phyloP scores from a whole-genome alignment of 2,888 invertebrate species.

The Therioaphis trifolii region DNA sequence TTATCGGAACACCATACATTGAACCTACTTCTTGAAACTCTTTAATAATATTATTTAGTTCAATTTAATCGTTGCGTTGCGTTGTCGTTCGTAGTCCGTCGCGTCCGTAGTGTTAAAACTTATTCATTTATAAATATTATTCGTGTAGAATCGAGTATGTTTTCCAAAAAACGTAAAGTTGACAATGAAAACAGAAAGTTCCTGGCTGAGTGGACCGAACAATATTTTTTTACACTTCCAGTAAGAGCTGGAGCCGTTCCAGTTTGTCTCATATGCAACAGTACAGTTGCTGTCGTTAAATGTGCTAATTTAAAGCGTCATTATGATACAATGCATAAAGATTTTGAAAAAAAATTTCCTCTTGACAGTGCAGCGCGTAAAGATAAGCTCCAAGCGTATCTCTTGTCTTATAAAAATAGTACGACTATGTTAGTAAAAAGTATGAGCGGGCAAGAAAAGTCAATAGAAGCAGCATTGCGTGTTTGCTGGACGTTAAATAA shows the following conservation, averaged over 20 bases:
- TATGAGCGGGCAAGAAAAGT: constrained; percentile 27
- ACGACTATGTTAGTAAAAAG: no score
- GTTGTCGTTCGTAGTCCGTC: constrained; percentile 15
- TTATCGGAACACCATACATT: constrained; percentile 28
- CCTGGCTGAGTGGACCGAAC: no score
- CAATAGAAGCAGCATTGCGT: constrained; percentile 45
- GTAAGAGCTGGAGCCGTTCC: no score
- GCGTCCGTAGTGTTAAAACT: constrained; percentile 26
- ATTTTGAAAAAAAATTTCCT: no score
- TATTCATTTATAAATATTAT: constrained; percentile 47
- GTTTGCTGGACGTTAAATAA: constrained; percentile 41
- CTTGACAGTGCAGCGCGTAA: no score
- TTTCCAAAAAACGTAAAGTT: no score
- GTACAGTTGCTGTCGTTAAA: constrained; percentile 41
- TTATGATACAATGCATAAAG: no score
- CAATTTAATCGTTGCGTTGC: constrained; percentile 33
- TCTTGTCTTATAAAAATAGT: no score
- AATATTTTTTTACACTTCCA: no score
- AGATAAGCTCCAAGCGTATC: no score
- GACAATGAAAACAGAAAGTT: no score
- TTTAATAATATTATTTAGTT: constrained; percentile 34
- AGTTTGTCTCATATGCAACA: constrained; percentile 30
- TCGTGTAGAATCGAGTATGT: constrained; percentile 22
- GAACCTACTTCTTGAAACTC: constrained; percentile 35
- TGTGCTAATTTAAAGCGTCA: constrained; percentile 39